A percentile compares a stretch with the other conserved stretches of the same genome.
Evolutionary conservation across 2,113 vertebrate species (phyloP).

Genomic region (Pholis gunnellus): DNA sequence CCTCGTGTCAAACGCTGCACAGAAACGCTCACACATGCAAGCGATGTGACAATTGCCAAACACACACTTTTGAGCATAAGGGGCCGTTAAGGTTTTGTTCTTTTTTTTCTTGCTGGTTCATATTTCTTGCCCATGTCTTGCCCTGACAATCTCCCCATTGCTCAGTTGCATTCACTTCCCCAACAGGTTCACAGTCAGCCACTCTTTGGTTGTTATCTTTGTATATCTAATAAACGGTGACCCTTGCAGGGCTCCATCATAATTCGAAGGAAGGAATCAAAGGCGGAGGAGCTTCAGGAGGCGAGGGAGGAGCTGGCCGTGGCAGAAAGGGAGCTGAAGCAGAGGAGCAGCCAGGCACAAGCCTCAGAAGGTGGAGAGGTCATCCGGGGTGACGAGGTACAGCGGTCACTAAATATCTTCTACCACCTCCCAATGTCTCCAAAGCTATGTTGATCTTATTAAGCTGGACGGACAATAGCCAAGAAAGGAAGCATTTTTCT

Average conservation of each 20-base stretch:
- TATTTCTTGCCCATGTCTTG: background rate
- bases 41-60: background rate
- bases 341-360: slow-evolving; percentile 86
- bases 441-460: background rate
- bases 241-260: slow-evolving; percentile 92
- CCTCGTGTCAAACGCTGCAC: background rate
- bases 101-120: too few species aligned
- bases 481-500: background rate
- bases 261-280: slow-evolving; percentile 92
- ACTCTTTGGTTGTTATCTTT: slow-evolving; percentile 16
- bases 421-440: background rate
- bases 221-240: slow-evolving; percentile 1
- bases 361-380: slow-evolving; percentile 86
- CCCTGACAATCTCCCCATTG: background rate
- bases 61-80: background rate
- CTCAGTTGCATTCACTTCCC: background rate
- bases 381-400: slow-evolving; percentile 92
- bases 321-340: slow-evolving; percentile 86
- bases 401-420: background rate
- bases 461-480: background rate
- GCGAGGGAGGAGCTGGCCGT: slow-evolving; percentile 89
- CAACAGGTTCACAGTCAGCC: background rate
- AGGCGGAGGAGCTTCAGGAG: slow-evolving; percentile 95
- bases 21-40: background rate
- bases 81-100: background rate